These are phyloP conservation scores for Lysandra bellargus DNA, from an alignment of 2,888 invertebrate genomes.

Conservation along the genomic window DNA sequence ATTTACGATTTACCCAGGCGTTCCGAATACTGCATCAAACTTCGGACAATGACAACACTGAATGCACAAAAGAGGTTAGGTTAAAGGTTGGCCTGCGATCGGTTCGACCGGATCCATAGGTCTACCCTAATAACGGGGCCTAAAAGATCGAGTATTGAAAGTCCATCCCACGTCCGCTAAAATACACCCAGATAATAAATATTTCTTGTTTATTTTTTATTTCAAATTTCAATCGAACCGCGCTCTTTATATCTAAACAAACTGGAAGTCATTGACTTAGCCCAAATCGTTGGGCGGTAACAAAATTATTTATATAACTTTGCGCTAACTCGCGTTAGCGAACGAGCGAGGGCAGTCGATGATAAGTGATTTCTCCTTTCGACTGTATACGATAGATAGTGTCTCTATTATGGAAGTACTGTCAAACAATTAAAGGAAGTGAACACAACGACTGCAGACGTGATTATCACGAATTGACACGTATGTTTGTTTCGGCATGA, in stretches of 20 bases:
- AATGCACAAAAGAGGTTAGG: not conserved
- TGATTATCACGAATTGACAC: too few species aligned
- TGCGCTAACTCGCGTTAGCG: not conserved
- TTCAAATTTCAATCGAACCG: not conserved
- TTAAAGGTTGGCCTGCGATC: too few species aligned
- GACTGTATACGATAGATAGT: not conserved
- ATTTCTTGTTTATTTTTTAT: not conserved
- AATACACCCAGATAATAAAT: not conserved
- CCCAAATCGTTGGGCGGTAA: constrained; percentile 15
- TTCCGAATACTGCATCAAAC: too few species aligned
- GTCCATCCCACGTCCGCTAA: not conserved
- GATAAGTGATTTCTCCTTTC: not conserved
- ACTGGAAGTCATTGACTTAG: constrained; percentile 19
- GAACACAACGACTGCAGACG: too few species aligned
- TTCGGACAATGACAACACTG: too few species aligned
- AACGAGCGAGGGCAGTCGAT: not conserved
- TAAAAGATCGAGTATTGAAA: not conserved
- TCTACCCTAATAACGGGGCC: not conserved
- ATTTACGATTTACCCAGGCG: too few species aligned
- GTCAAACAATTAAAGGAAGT: too few species aligned
- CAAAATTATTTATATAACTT: constrained; percentile 24
- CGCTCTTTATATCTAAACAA: not conserved
- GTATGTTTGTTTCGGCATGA: too few species aligned
- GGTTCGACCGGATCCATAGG: not conserved
- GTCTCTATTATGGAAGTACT: not conserved